Base-by-base conservation (phyloP, 2,113 vertebrate genomes). In the Myiozetetes cayanensis region DNA sequence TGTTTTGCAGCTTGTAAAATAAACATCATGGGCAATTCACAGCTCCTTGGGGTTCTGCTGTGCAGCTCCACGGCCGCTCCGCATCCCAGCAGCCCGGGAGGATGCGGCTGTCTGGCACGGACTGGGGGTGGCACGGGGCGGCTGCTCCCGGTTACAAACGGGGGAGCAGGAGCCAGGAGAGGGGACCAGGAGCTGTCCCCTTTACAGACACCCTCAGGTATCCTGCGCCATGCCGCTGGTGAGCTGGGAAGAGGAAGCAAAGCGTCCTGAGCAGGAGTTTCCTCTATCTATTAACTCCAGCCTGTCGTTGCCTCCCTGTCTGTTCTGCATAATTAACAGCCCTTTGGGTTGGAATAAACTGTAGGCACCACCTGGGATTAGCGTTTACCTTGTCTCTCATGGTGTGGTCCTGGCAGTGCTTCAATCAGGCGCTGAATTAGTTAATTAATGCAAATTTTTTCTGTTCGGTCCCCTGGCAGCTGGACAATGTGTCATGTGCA, bases 1-100 rank as follows among this genome's bases (percentile, higher is more conserved):
- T 73, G 49, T 75, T 89, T 94, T 22, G 61, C 91, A n/a, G 50
- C 63, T 78, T 94, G 89, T 91, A 68, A 94, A 92, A 76, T 79
- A 89, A 93, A 89, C 87, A 59, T 77, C 22, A 5, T 2, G 25
- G 89, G 85, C 93, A 65, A 95, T 97, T 95, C 5, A 28, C 95
- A 63, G 93, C 75, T 93, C 72, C 80, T 52, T 8, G 73, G 56
- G 77, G 55, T 30, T 85, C 83, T 0, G 3, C 58, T 47, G 72
- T 19, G 58, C 63, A 44, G 65, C 33, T 43, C 67, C 59, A 4
- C 0, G 4, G 68, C 22, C 39, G 28, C n/a, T 44, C 24, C 3
- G 2, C 22, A 62, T 44, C 33, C 23, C 5, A 25, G 58, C 47
- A 14, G 39, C 65, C 67, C 22, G 0, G 43, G 56, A 81, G 27